Base-by-base conservation (phyloP, 53 echinoderm and acorn worm species). In the Hippasteria phrygiana region DNA sequence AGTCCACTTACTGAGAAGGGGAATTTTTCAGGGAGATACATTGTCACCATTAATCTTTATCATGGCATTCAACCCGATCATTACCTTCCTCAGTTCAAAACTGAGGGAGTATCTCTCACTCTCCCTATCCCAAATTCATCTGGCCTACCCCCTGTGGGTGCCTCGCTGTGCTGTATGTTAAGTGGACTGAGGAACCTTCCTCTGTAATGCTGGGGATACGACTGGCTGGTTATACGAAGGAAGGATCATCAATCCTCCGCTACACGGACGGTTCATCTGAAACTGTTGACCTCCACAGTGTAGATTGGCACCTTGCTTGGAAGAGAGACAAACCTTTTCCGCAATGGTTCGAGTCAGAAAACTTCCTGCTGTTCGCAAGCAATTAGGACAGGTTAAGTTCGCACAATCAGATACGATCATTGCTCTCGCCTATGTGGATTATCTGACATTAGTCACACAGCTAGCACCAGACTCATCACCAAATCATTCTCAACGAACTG, bases 1-100 rank as follows among this genome's bases (percentile, higher is more conserved):
- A n/a, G n/a, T n/a, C n/a, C n/a, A n/a, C n/a, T n/a, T n/a, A n/a
- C n/a, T n/a, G 27, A 1, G 31, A 28, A 64, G 64, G 33, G 64
- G 64, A 64, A 64, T 64, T 28, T 64, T 64, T 28, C 64, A 64
- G 28, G 64, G 64, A 5, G 64, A 64, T 29, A 28, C 33, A 13
- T 29, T 64, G 64, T 64, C 64, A 64, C 64, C 64, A 64, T 28
- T 64, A 13, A 73, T 73, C 24, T 73, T 73, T 32, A 73, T 43
- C 43, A 41, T 73, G 45, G 73, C 73, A 22, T 73, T 73, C 22
- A 73, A 73, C 43, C 73, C 73, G 42, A 20, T 73, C 0, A 73
- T 73, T 43, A 73, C 1, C 42, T n/a, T 38, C 26, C 26, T 73
- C 73, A 32, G 8, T 24, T 1, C 24, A 41, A 2, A 26, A 41